Conservation (phyloP, 2,113 vertebrate genomes). For the Scophthalmus maximus region DNA sequence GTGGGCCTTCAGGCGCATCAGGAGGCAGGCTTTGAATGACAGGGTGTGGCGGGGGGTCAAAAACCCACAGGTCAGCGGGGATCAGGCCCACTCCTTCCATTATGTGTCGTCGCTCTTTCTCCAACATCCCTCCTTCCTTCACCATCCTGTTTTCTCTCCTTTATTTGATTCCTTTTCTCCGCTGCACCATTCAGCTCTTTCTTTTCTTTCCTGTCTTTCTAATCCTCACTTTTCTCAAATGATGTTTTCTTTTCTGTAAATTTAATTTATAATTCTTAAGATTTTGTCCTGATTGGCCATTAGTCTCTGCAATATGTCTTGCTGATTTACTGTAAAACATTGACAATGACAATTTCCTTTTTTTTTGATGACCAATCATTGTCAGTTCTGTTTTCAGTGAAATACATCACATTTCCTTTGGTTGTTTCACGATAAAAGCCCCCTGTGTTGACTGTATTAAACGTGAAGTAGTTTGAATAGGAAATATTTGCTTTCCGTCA, state of each 20-base stretch:
- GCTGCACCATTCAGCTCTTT: not conserved
- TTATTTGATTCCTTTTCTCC: not conserved
- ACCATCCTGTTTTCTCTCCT: not conserved
- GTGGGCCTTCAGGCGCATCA: conserved; percentile 49
- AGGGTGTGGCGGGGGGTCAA: conserved; percentile 56
- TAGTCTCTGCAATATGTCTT: too few relatives aligned
- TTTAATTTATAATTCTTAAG: not conserved
- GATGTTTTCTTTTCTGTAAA: too few relatives aligned
- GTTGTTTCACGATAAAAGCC: too few relatives aligned
- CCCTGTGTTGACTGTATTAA: too few relatives aligned
- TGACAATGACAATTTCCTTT: too few relatives aligned
- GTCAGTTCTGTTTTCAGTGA: too few relatives aligned
- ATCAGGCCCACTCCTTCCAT: conserved; percentile 12
- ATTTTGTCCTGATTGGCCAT: too few relatives aligned
- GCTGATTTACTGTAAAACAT: too few relatives aligned
- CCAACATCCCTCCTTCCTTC: not conserved
- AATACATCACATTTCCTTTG: too few relatives aligned
- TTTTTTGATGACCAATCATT: too few relatives aligned
- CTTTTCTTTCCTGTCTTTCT: not conserved
- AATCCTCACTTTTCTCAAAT: not conserved
- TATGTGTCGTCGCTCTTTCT: not conserved
- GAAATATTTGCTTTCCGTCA: too few relatives aligned
- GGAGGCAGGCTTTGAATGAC: conserved; percentile 49
- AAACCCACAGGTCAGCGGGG: conserved; percentile 59
- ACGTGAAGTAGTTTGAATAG: too few relatives aligned